A percentile compares a stretch with the other conserved stretches of the same genome.
Conservation (phyloP, 2,888 invertebrate genomes). For the Leptopilina syphax region DNA sequence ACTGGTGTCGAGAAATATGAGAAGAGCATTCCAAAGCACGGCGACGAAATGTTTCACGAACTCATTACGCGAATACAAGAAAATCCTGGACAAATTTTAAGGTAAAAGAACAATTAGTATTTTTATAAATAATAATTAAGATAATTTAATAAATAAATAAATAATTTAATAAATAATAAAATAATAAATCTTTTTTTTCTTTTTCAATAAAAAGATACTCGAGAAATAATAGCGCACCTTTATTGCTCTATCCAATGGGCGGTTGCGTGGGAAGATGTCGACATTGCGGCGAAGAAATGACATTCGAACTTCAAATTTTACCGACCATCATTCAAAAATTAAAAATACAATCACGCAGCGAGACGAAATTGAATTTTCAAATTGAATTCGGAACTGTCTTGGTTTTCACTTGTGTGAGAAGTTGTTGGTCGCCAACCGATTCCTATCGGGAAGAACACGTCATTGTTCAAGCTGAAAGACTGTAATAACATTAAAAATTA, state of each 20-base stretch:
- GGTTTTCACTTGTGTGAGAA: conserved; percentile 88
- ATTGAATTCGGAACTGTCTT: conserved; percentile 92
- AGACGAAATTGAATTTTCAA: conserved; percentile 74
- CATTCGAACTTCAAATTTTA: conserved; percentile 90
- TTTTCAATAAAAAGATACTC: conserved; percentile 81
- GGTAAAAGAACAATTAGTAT: conserved; percentile 78
- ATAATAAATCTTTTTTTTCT: conserved; percentile 51
- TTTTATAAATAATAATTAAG: conserved; percentile 4
- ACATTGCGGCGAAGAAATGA: conserved; percentile 84
- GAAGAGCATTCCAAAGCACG: conserved; percentile 87
- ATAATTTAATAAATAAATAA: not conserved
- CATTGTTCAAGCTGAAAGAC: conserved; percentile 86
- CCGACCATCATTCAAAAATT: conserved; percentile 88
- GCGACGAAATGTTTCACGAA: conserved; percentile 89
- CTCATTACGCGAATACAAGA: conserved; percentile 85
- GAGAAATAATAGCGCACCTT: conserved; percentile 82
- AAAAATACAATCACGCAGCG: conserved; percentile 78
- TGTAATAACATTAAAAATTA: conserved; percentile 62
- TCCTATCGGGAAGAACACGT: conserved; percentile 84
- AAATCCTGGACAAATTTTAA: conserved; percentile 89
- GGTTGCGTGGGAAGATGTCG: conserved; percentile 79
- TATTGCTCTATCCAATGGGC: conserved; percentile 84
- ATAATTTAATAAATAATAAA: not conserved
- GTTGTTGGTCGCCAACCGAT: conserved; percentile 89
- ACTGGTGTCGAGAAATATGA: conserved; percentile 85